Conservation (phyloP, 2,888 invertebrate genomes). For the Chloromyia formosa region DNA sequence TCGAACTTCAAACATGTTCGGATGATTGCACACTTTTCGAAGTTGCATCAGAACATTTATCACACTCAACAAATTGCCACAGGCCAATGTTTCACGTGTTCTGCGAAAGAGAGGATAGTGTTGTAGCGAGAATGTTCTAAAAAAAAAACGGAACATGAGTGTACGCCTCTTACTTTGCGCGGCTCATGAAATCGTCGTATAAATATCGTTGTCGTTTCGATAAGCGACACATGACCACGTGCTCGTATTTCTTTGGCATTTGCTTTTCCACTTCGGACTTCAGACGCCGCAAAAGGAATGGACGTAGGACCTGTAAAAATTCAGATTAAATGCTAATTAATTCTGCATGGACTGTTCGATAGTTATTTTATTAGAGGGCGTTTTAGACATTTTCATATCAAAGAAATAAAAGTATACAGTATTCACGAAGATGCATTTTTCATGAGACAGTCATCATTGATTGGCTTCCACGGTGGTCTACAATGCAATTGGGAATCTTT, state of each 20-base stretch:
- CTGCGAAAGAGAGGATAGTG: constrained; percentile 64
- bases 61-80: constrained; percentile 93
- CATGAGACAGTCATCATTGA: too few species aligned
- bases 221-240: constrained; percentile 90
- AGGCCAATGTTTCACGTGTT: constrained; percentile 90
- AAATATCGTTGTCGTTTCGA: constrained; percentile 96
- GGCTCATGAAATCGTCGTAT: constrained; percentile 99
- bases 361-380: too few species aligned
- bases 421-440: too few species aligned
- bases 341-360: too few species aligned
- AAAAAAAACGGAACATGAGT: constrained; percentile 51
- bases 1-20: constrained; percentile 96
- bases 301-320: constrained; percentile 79
- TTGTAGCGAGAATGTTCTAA: neutral
- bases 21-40: constrained; percentile 97
- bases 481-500: too few species aligned
- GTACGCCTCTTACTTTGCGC: constrained; percentile 88
- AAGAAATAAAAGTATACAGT: too few species aligned
- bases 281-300: constrained; percentile 89
- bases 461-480: too few species aligned
- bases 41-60: constrained; percentile 97
- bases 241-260: constrained; percentile 96
- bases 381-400: too few species aligned
- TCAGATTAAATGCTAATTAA: neutral
- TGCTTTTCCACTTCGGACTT: constrained; percentile 97